Conservation (phyloP, 2,113 vertebrate species). For the Hystrix cristata region DNA sequence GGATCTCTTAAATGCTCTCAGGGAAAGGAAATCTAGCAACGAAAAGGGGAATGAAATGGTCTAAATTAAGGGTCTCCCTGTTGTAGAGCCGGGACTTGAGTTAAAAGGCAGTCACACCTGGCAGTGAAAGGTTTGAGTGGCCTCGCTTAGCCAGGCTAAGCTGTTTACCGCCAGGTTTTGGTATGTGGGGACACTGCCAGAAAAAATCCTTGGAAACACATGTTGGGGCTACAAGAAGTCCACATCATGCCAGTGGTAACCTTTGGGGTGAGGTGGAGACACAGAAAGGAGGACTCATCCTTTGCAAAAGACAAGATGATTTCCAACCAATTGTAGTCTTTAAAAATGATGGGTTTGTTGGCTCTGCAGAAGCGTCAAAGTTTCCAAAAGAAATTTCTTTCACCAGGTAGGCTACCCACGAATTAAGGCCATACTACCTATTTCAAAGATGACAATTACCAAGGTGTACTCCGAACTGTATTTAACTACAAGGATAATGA, state of each 20-base stretch:
- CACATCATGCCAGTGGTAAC: not conserved
- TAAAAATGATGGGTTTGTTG: not conserved
- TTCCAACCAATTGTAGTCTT: slow-evolving; percentile 9
- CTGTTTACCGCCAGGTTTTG: slow-evolving; percentile 53
- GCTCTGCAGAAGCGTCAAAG: not conserved
- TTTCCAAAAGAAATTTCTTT: slow-evolving; percentile 48
- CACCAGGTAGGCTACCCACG: not conserved
- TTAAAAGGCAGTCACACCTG: slow-evolving; percentile 63
- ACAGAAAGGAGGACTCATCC: not conserved
- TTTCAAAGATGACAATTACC: slow-evolving; percentile 7
- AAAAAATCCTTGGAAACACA: slow-evolving; percentile 38
- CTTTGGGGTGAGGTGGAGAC: not conserved
- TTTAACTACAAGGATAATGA: not conserved
- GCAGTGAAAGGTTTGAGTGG: not conserved
- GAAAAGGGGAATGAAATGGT: not conserved
- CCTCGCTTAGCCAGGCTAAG: slow-evolving; percentile 34
- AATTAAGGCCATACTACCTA: not conserved
- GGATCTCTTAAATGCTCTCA: not conserved
- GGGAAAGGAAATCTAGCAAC: not conserved
- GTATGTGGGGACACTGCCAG: slow-evolving; percentile 32
- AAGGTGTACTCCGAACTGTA: not conserved
- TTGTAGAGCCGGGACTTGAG: slow-evolving; percentile 43
- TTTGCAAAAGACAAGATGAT: slow-evolving; percentile 46
- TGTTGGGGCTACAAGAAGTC: slow-evolving; percentile 48
- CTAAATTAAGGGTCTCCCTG: not conserved